These are phyloP conservation scores for Thaumetopoea pityocampa DNA, from an alignment of 1,140 invertebrate genomes.

Conservation along the genomic window DNA sequence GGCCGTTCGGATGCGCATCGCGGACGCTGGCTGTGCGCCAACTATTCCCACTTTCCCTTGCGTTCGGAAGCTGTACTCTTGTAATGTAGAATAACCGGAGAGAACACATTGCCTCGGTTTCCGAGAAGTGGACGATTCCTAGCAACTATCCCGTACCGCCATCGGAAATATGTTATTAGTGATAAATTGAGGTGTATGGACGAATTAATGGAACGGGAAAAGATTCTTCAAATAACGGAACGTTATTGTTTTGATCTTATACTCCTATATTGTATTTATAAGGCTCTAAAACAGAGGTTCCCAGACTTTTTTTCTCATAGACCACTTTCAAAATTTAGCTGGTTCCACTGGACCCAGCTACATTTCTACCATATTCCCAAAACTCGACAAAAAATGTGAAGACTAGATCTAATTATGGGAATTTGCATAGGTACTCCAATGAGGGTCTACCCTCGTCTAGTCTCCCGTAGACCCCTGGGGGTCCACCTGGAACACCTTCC, in stretches of 20 bases:
- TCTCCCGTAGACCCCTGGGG: too few relatives aligned
- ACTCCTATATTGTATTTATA: too few relatives aligned
- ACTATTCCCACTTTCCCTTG: constrained; percentile 49
- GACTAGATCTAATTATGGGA: too few relatives aligned
- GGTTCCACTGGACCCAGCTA: too few relatives aligned
- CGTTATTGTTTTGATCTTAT: too few relatives aligned
- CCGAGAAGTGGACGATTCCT: constrained; percentile 58
- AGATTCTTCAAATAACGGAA: constrained; percentile 19
- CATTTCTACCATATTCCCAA: too few relatives aligned
- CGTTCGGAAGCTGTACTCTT: constrained; percentile 38
- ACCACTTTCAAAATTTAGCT: too few relatives aligned
- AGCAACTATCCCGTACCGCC: constrained; percentile 41
- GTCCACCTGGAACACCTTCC: too few relatives aligned
- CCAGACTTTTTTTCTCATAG: too few relatives aligned
- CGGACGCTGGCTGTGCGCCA: constrained; percentile 45
- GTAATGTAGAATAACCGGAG: constrained; percentile 26
- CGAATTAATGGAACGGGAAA: constrained; percentile 33
- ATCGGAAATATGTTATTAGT: constrained; percentile 60
- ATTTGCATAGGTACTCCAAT: too few relatives aligned
- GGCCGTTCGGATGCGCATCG: constrained; percentile 40
- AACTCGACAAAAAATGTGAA: too few relatives aligned
- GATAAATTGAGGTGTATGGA: constrained; percentile 38
- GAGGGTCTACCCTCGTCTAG: background rate
- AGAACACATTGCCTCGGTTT: constrained; percentile 55
- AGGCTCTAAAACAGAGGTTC: too few relatives aligned